These are phyloP conservation scores for Terebella lapidaria DNA, from an alignment of 2,888 invertebrate species.

Conservation along the genomic window DNA sequence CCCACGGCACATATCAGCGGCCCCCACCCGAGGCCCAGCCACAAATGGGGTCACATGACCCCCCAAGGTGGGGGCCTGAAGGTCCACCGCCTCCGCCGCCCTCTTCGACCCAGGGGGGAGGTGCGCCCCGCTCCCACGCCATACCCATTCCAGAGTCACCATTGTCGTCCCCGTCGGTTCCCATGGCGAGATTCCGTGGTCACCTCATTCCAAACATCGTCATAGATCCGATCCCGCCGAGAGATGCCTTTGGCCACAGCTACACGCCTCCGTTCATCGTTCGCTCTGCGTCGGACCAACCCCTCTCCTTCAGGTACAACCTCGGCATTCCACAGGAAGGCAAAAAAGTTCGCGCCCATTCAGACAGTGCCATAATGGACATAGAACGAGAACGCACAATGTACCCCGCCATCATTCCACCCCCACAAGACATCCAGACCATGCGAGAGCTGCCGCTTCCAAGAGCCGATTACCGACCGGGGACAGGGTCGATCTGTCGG, in stretches of 20 bases:
- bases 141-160: no score
- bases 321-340: constrained; percentile 3
- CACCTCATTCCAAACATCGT: constrained; percentile 4
- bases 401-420: background rate
- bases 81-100: no score
- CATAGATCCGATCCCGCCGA: constrained; percentile 8
- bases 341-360: constrained; percentile 14
- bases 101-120: no score
- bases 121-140: no score
- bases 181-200: no score
- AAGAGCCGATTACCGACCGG: background rate
- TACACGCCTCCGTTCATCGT: constrained; percentile 10
- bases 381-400: background rate
- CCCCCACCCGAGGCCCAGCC: no score
- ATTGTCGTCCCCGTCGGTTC: no score
- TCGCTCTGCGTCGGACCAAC: background rate
- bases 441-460: background rate
- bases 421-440: background rate
- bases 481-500: background rate
- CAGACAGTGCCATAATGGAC: constrained; percentile 15
- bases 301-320: background rate
- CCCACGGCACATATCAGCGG: no score
- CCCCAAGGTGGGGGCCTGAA: no score
- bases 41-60: no score
- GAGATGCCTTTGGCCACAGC: constrained; percentile 14